Evolutionary conservation across 2,888 invertebrate genomes (phyloP).

Genomic region (Synanthedon vespiformis): DNA sequence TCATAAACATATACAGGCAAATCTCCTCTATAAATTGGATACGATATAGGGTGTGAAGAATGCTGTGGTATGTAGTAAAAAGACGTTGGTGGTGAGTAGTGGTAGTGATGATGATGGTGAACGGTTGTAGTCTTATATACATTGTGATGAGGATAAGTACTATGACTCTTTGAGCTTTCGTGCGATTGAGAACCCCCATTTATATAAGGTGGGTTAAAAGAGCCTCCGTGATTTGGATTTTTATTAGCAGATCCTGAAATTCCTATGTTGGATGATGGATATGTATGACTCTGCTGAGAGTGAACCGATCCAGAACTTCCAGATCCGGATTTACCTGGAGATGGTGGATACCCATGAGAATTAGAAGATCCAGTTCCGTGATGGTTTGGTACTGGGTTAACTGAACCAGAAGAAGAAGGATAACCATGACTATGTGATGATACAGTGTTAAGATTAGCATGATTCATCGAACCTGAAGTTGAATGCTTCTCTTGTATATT

Average conservation of each 20-base stretch:
- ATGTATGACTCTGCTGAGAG: not conserved
- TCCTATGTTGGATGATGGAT: not conserved
- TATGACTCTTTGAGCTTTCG: not conserved
- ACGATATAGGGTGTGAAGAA: constrained; percentile 1
- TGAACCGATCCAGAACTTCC: not conserved
- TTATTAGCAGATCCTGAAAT: not conserved
- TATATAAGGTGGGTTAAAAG: not conserved
- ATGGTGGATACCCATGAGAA: constrained; percentile 9
- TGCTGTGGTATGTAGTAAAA: not conserved
- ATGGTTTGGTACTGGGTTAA: not conserved
- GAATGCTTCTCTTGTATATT: no score
- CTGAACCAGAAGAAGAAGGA: no score
- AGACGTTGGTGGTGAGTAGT: not conserved
- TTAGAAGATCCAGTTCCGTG: constrained; percentile 5
- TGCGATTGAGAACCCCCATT: not conserved
- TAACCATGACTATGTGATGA: no score
- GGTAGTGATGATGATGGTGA: not conserved
- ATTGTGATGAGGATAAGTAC: not conserved
- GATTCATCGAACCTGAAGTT: no score
- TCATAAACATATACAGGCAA: constrained; percentile 12
- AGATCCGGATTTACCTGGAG: constrained; percentile 11
- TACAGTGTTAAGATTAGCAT: no score
- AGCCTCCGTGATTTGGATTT: no score
- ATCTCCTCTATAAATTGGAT: constrained; percentile 7
- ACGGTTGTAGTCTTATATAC: not conserved